Evolutionary conservation across 1,140 invertebrate genomes (phyloP), one percentile per base, ranked within the genome.

Genomic region (Oscheius sp.): DNA sequence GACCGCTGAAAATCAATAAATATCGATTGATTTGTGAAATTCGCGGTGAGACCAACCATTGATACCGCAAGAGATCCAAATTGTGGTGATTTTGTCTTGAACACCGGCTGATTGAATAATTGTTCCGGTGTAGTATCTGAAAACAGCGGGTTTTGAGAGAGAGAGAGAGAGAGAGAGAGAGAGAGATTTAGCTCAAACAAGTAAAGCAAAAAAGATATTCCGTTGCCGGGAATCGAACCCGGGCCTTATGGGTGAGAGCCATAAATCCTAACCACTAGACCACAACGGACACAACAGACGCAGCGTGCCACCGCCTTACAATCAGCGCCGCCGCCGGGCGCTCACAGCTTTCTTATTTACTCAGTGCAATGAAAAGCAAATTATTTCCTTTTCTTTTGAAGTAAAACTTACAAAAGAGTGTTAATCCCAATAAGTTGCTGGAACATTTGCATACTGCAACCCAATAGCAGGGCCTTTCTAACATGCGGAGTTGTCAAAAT

Each of bases 141-240:
- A 42, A 42, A 42, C 7, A 42, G n/a, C 7, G 7, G 38, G n/a
- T 7, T 42, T 7, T 10, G 38, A 42, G 38, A n/a, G 38, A 42
- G 38, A n/a, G n/a, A 42, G 38, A 42, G 38, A 42, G 38, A 42
- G 7, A 42, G 38, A 42, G 38, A 42, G 38, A 42, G 38, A 42
- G 7, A 42, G 38, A 42, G 38, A 42, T 7, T n/a, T 10, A 42
- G 38, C 38, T n/a, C n/a, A 42, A 10, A n/a, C n/a, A n/a, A n/a
- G n/a, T n/a, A n/a, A n/a, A n/a, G n/a, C n/a, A 42, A 65, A 65
- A 65, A 46, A 65, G 29, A 4, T 65, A 65, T 65, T 65, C 62
- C 62, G 88, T 88, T 90, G 90, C 90, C 89, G 90, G 90, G 90
- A 91, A 90, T 90, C 89, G 90, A 91, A 90, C 89, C 89, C 89